Conservation (phyloP, 2,888 invertebrate species). For the Parnassius orleans region DNA sequence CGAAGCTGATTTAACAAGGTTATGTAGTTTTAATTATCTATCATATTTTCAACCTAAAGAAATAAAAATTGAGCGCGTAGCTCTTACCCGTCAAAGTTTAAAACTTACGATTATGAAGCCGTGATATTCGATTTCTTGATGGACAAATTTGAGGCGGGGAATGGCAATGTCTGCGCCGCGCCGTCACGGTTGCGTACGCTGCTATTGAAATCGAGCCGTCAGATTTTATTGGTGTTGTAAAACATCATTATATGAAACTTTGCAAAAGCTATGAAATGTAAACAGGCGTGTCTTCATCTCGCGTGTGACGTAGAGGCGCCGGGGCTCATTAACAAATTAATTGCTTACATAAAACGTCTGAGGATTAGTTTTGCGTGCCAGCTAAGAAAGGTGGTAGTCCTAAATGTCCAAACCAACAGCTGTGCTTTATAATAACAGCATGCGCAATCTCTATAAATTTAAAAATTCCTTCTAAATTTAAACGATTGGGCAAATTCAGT, state of each 20-base stretch:
- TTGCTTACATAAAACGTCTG: not conserved
- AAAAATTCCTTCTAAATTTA: too few species aligned
- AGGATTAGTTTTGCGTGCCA: not conserved
- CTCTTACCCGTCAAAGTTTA: too few species aligned
- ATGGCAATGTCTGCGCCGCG: not conserved
- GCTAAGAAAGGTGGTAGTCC: too few species aligned
- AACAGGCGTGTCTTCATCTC: conserved; percentile 14
- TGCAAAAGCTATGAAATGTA: conserved; percentile 18
- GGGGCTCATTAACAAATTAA: conserved; percentile 7
- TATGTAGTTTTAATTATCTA: too few species aligned
- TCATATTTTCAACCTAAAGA: too few species aligned
- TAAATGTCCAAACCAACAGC: too few species aligned
- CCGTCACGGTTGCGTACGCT: conserved; percentile 5
- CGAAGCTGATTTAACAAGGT: too few species aligned
- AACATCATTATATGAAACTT: conserved; percentile 16
- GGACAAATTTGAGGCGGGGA: not conserved
- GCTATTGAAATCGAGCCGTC: not conserved
- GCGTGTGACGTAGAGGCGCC: conserved; percentile 10
- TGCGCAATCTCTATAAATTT: too few species aligned
- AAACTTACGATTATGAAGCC: too few species aligned
- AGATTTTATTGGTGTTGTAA: conserved; percentile 13
- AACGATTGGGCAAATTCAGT: too few species aligned
- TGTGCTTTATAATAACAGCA: too few species aligned
- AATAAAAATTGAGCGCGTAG: too few species aligned
- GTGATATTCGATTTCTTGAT: not conserved